A percentile compares a stretch with the other conserved stretches of the same genome.
Conservation (phyloP, 2,797 vertebrate genomes). For the Kryptolebias ocellatus region DNA sequence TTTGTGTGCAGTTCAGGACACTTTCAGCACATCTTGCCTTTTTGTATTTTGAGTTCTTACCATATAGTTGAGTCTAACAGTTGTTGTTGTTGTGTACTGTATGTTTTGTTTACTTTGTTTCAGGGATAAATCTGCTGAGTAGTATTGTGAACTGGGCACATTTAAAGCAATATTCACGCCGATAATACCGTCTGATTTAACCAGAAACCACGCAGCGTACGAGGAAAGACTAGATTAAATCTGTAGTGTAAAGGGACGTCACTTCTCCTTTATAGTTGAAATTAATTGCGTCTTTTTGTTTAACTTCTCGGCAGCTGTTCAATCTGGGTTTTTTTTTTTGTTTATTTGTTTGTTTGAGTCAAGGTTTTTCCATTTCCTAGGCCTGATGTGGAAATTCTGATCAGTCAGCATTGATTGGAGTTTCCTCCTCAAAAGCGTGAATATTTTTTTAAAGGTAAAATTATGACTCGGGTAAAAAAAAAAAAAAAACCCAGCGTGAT, state of each 20-base stretch:
- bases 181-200: no score
- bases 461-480: not conserved
- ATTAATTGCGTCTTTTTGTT: no score
- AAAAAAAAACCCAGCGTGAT: not conserved
- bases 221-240: no score
- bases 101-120: conserved; percentile 19
- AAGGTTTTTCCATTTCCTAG: not conserved
- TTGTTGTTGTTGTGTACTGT: conserved; percentile 24
- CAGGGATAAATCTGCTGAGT: conserved; percentile 17
- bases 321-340: no score
- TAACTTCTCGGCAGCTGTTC: no score
- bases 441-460: conserved; percentile 5
- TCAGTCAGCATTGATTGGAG: not conserved
- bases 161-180: no score
- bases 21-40: conserved; percentile 22
- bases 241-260: no score
- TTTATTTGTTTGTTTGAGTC: not conserved
- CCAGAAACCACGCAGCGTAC: no score
- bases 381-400: no score
- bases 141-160: no score
- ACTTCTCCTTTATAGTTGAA: no score
- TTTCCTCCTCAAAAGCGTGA: conserved; percentile 27
- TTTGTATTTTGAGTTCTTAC: conserved; percentile 13
- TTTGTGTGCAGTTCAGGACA: conserved; percentile 26
- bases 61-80: conserved; percentile 1